These are phyloP conservation scores for Eutrigla gurnardus DNA, from an alignment of 2,797 vertebrate genomes.

Conservation along the genomic window DNA sequence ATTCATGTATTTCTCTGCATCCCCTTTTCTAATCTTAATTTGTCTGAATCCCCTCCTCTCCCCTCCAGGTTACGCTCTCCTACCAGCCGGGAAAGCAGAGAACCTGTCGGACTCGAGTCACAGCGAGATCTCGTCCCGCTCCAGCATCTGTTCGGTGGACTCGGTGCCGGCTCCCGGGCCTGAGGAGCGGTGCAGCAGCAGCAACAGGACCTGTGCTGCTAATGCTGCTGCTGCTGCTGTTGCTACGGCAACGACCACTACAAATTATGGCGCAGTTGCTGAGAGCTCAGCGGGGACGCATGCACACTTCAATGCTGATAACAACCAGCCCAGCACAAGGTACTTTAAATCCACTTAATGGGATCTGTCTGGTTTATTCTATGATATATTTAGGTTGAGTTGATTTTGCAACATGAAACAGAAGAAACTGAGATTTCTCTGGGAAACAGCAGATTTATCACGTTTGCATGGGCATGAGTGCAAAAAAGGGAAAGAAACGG, in stretches of 20 bases:
- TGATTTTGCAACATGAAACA: background rate
- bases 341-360: slow-evolving; percentile 60
- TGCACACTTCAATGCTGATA: slow-evolving; percentile 77
- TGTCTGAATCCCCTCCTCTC: background rate
- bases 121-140: slow-evolving; percentile 96
- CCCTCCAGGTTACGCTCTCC: slow-evolving; percentile 85
- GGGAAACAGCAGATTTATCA: too few relatives aligned
- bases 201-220: slow-evolving; percentile 71
- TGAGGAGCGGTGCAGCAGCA: slow-evolving; percentile 85
- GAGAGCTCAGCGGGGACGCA: slow-evolving; percentile 64
- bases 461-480: too few relatives aligned
- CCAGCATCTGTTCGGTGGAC: slow-evolving; percentile 94
- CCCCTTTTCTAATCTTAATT: background rate
- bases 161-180: slow-evolving; percentile 84
- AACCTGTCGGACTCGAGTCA: slow-evolving; percentile 95
- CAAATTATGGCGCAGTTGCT: background rate
- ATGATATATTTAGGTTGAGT: background rate
- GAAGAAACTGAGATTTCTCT: too few relatives aligned
- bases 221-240: background rate
- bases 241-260: background rate
- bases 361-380: background rate
- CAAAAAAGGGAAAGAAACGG: too few relatives aligned
- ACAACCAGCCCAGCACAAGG: slow-evolving; percentile 86
- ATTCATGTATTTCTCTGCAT: background rate
- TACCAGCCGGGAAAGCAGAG: slow-evolving; percentile 87